Percentiles rank a stretch among this genome's conserved stretches.
These are phyloP conservation scores for Gymnosoma rotundatum DNA, from an alignment of 2,888 invertebrate species.

Conservation along the genomic window DNA sequence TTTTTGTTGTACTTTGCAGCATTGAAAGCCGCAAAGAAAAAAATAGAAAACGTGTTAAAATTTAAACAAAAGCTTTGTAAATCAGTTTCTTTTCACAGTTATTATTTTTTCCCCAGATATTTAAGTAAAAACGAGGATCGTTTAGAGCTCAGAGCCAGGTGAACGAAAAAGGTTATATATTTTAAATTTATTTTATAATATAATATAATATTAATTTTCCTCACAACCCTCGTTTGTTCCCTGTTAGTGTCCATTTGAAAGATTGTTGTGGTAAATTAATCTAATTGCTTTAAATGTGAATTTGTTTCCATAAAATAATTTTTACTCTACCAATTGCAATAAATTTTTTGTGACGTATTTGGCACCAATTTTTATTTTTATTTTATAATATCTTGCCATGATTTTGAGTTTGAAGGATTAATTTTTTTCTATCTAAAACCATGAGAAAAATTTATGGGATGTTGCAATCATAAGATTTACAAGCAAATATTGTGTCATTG, in stretches of 20 bases:
- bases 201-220: too few relatives aligned
- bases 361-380: constrained; percentile 52
- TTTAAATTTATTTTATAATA: neutral
- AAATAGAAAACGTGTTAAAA: constrained; percentile 47
- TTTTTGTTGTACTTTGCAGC: constrained; percentile 5
- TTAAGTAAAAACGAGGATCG: constrained; percentile 21
- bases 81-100: neutral
- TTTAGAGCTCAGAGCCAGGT: neutral
- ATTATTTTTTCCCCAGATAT: constrained; percentile 11
- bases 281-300: constrained; percentile 65
- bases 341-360: constrained; percentile 68
- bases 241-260: constrained; percentile 22
- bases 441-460: constrained; percentile 66
- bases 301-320: constrained; percentile 55
- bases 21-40: constrained; percentile 38
- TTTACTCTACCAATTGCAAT: constrained; percentile 59
- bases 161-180: neutral
- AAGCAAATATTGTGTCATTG: neutral
- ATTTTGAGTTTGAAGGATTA: constrained; percentile 33
- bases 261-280: constrained; percentile 62
- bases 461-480: constrained; percentile 31
- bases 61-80: constrained; percentile 56
- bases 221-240: constrained; percentile 16
- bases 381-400: constrained; percentile 39
- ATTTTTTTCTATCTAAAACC: constrained; percentile 32